Percentiles rank a stretch among this genome's conserved stretches.
phyloP scores from a whole-genome alignment of 2,797 vertebrate genomes.

The Podargus strigoides region DNA sequence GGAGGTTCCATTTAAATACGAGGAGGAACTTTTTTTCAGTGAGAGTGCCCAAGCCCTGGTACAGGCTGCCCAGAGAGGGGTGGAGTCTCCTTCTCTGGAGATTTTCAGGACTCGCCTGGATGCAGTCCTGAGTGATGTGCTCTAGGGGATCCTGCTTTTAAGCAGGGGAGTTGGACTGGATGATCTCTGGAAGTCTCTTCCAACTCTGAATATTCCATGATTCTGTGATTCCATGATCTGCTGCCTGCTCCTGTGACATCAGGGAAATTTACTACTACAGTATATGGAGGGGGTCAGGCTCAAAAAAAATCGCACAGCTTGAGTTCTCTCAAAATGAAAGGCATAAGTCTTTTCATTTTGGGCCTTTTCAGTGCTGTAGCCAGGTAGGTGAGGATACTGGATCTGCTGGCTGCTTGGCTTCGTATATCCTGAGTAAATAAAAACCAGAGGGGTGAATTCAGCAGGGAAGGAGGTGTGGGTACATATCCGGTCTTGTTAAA shows the following conservation, averaged over 20 bases:
- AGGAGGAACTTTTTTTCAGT: too few species aligned
- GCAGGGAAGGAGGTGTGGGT: neutral
- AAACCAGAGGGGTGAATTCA: neutral
- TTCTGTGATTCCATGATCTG: too few species aligned
- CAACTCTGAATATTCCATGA: too few species aligned
- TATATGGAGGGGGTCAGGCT: neutral
- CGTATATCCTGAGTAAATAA: neutral
- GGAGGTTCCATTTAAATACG: too few species aligned
- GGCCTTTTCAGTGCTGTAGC: neutral
- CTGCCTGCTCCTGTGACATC: neutral
- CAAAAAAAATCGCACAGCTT: neutral
- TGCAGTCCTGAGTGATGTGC: too few species aligned
- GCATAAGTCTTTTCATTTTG: neutral
- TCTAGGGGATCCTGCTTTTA: too few species aligned
- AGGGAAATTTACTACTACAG: neutral
- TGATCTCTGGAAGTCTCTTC: too few species aligned
- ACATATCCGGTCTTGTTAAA: neutral
- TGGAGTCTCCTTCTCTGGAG: too few species aligned
- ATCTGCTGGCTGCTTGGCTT: neutral
- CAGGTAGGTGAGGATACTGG: neutral
- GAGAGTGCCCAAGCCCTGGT: too few species aligned
- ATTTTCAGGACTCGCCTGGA: too few species aligned
- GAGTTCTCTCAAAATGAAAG: fast-evolving
- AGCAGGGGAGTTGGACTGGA: too few species aligned
- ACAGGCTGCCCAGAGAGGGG: too few species aligned